These are phyloP conservation scores for Acanthosepion lycidas DNA, from an alignment of 2,888 invertebrate species.

Conservation along the genomic window DNA sequence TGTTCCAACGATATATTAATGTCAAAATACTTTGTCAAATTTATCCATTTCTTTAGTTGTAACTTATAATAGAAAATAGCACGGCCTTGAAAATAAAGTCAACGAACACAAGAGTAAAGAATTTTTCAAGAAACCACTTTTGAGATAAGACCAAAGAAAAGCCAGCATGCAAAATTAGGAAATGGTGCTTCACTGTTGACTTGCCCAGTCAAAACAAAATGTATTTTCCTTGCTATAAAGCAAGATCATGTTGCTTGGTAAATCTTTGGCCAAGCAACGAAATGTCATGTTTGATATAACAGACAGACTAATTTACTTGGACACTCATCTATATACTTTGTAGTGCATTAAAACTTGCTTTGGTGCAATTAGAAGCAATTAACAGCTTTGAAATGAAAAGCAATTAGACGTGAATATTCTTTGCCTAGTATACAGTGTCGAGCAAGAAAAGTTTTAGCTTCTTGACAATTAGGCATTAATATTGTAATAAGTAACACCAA, in stretches of 20 bases:
- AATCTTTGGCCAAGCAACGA: neutral
- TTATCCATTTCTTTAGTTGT: too few relatives aligned
- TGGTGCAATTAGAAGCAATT: neutral
- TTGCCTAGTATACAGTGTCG: neutral
- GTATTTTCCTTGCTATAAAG: neutral
- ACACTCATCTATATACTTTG: conserved; percentile 2
- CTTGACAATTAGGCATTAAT: neutral
- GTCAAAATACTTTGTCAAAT: too few relatives aligned
- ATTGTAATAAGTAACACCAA: neutral
- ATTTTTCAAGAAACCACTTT: neutral
- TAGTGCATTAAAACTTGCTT: neutral
- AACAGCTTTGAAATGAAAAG: neutral
- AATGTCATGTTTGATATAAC: conserved; percentile 20
- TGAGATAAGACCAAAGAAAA: neutral
- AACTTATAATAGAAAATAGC: too few relatives aligned
- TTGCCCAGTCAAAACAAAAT: neutral
- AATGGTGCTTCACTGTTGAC: neutral
- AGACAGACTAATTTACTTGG: conserved; percentile 2
- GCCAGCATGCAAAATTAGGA: neutral
- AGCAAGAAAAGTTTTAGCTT: neutral
- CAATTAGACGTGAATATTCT: neutral
- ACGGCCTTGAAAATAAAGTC: neutral
- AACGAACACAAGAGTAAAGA: neutral
- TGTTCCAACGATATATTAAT: too few relatives aligned
- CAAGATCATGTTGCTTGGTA: neutral